Base-by-base conservation (phyloP, 2,797 vertebrate species). In the Propithecus deckenii region DNA sequence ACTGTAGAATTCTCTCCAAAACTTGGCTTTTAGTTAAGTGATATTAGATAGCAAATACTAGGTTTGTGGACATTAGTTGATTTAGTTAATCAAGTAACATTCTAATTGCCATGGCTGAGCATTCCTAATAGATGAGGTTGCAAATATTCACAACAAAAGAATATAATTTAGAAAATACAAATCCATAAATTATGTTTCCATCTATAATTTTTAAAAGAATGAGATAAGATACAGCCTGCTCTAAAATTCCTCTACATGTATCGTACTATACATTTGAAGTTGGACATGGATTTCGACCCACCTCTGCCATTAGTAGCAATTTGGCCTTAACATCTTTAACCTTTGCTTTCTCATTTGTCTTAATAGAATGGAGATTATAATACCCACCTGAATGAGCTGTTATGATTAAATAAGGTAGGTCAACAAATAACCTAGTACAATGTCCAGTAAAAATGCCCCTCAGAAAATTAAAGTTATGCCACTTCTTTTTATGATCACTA, bases 131-230 rank as follows among this genome's bases (percentile, higher is more conserved):
- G 50, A 76, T 65, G n/a, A 5, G 28, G 35, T 71, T 86, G 57
- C 23, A 86, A 76, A 86, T 61, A 92, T 52, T 79, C 43, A 41
- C 4, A 88, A 41, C 28, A 92, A 71, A 93, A 87, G 11, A 81
- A 90, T 4, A 81, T 41, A 92, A 95, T 71, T 61, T 43, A 86
- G 35, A 67, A 94, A 90, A 96, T 80, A 75, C 91, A 94, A 86
- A 35, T 65, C 28, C 20, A 83, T 41, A 78, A 86, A 83, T 52
- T 75, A 86, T 76, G 22, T 78, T 46, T 91, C 35, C 5, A 35
- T 25, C 14, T 81, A 43, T 48, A 89, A 79, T 67, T 79, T 94
- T 4, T 17, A 89, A 88, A 95, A 20, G 52, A 85, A 75, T 50
- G 52, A 89, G 9, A 46, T 57, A 75, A 35, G 15, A 57, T 46